Base-by-base conservation (phyloP, 2,113 vertebrate species). In the Ammospiza caudacuta region DNA sequence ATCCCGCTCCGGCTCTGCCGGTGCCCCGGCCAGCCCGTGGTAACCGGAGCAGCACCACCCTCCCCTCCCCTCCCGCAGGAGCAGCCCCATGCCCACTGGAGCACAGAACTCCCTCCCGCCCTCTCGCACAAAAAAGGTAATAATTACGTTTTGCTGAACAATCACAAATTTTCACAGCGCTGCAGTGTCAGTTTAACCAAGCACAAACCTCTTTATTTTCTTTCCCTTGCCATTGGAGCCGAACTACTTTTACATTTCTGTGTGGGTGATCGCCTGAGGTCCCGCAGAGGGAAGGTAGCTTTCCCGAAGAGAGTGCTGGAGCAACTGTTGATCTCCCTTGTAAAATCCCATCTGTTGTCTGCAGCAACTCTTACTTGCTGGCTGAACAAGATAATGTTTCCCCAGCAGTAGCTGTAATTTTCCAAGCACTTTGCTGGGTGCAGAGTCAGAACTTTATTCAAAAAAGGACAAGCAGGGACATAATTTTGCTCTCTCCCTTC, bases 331-430 rank as follows among this genome's bases (percentile, higher is more conserved):
- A 88, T 89, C 72, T 95, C 92, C 88, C 92, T 39, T 37, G 61
- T 80, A 90, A 96, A 97, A 96, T 78, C 73, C 93, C 95, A 92
- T 91, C 94, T 95, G 94, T 78, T 62, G 25, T 91, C 83, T 83
- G 66, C 86, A 83, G 82, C 94, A 74, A 21, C 62, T 91, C 79
- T 87, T 47, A 62, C 72, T 94, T 18, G 33, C 83, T 63, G 74
- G 46, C 61, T 89, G 89, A 90, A 61, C 47, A 14, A 90, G 93
- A 96, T 96, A 93, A 83, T 77, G 76, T 91, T 95, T 92, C 90
- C 80, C 81, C 7, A 7, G 92, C 81, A 83, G 74, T 29, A 64
- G 61, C 86, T 93, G 77, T 90, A 88, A 89, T 94, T 96, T 97
- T 96, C 93, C 91, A 78, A 87, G 66, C 24, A 15, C 70, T 95